These are phyloP conservation scores for Trachythela sp. DNA, from an alignment of 64 coral and sea anemone species.

Conservation along the genomic window DNA sequence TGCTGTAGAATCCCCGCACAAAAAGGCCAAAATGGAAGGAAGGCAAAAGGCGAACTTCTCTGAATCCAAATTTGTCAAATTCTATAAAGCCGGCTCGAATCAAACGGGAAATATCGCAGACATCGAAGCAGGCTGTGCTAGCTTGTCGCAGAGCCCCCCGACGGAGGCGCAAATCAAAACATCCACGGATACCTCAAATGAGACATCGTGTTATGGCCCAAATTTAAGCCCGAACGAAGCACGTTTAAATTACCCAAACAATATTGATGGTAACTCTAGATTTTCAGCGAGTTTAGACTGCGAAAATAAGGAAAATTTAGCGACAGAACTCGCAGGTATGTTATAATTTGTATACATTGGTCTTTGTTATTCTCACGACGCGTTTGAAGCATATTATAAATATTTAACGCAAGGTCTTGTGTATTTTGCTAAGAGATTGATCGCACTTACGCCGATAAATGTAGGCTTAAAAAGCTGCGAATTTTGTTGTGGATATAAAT, in stretches of 20 bases:
- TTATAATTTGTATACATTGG: background rate
- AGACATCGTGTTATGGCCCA: background rate
- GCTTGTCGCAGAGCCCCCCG: background rate
- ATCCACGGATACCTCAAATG: background rate
- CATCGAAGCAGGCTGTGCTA: background rate
- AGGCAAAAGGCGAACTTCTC: conserved; percentile 1
- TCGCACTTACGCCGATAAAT: background rate
- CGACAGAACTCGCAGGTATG: background rate
- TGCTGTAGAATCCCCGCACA: conserved; percentile 5
- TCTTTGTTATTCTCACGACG: conserved; percentile 17
- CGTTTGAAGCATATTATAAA: background rate
- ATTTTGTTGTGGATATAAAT: background rate
- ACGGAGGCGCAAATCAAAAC: conserved; percentile 4
- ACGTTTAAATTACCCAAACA: background rate
- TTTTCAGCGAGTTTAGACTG: background rate
- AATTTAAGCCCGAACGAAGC: background rate
- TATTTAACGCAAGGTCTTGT: background rate
- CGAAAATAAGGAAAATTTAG: conserved; percentile 13
- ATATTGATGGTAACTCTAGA: background rate
- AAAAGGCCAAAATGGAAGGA: conserved; percentile 16
- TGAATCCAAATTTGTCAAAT: conserved; percentile 20
- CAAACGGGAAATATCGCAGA: background rate
- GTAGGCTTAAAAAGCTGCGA: background rate
- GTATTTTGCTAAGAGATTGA: background rate
- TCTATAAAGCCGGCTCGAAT: background rate